Conservation (phyloP, 2,797 vertebrate genomes). For the Scarus forsteni region DNA sequence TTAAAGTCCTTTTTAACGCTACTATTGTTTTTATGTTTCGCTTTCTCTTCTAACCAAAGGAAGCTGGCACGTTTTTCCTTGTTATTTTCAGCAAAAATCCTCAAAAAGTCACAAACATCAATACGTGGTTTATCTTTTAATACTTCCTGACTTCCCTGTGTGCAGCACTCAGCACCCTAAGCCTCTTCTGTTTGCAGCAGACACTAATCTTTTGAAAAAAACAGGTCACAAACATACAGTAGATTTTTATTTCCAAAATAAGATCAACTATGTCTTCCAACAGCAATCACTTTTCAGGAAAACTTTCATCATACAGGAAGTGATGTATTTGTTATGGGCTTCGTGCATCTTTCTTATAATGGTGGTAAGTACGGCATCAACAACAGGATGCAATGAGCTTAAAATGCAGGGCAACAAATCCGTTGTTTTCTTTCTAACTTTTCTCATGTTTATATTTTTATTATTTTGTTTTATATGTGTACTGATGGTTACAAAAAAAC, state of each 20-base stretch:
- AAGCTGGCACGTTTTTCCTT: neutral
- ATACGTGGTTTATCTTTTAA: neutral
- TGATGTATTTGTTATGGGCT: constrained; percentile 9
- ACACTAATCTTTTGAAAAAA: neutral
- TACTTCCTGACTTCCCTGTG: constrained; percentile 6
- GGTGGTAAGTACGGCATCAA: neutral
- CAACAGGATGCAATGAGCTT: neutral
- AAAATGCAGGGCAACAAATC: too few species aligned
- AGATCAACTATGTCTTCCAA: neutral
- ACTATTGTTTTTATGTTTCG: neutral
- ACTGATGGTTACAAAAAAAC: too few species aligned
- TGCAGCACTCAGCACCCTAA: neutral
- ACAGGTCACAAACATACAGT: neutral
- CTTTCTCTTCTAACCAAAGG: neutral
- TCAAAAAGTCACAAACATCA: neutral
- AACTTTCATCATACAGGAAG: neutral
- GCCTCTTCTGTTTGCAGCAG: neutral
- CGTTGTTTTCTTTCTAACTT: too few species aligned
- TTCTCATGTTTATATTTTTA: too few species aligned
- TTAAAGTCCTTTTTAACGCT: too few species aligned
- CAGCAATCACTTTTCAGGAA: neutral
- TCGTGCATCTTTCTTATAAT: neutral
- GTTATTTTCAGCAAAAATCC: too few species aligned
- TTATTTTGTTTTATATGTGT: too few species aligned
- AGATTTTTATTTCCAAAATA: neutral